A percentile compares a stretch with the other conserved stretches of the same genome.
Conservation (phyloP, 2,888 invertebrate genomes). For the Drosophila subquinaria region DNA sequence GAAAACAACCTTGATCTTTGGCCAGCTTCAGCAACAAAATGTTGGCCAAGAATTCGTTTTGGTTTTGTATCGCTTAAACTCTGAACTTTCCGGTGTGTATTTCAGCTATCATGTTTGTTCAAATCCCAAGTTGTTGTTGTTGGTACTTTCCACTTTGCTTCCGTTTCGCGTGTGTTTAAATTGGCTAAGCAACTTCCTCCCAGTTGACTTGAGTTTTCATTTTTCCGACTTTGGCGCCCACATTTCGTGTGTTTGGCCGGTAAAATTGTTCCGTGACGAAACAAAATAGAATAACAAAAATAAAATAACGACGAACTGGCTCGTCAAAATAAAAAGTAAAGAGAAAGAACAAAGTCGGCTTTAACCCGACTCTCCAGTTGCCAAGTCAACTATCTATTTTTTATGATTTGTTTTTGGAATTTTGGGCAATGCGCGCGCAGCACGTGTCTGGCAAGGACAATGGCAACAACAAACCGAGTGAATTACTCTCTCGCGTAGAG, state of each 20-base stretch:
- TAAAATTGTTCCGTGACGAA: slow-evolving; percentile 54
- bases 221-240: slow-evolving; percentile 26
- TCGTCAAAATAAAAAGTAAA: slow-evolving; percentile 48
- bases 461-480: slow-evolving; percentile 23
- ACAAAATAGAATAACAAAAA: slow-evolving; percentile 55
- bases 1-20: slow-evolving; percentile 7
- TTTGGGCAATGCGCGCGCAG: slow-evolving; percentile 84
- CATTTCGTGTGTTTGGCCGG: slow-evolving; percentile 33
- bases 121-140: neutral
- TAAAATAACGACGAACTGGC: slow-evolving; percentile 57
- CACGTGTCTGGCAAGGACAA: slow-evolving; percentile 83
- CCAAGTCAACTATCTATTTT: slow-evolving; percentile 34
- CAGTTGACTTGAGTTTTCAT: slow-evolving; percentile 7
- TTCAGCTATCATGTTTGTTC: slow-evolving; percentile 3
- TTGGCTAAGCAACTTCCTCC: slow-evolving; percentile 45
- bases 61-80: slow-evolving; percentile 1
- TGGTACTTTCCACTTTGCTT: slow-evolving; percentile 11
- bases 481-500: slow-evolving; percentile 3
- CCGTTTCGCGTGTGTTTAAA: slow-evolving; percentile 42
- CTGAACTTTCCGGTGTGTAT: slow-evolving; percentile 16
- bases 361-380: slow-evolving; percentile 42
- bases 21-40: neutral
- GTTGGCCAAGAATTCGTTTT: neutral
- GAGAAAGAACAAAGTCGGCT: slow-evolving; percentile 10
- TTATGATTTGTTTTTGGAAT: neutral